A percentile compares a stretch with the other conserved stretches of the same genome.
Conservation (phyloP, 2,113 vertebrate genomes). For the Arvicanthis niloticus region DNA sequence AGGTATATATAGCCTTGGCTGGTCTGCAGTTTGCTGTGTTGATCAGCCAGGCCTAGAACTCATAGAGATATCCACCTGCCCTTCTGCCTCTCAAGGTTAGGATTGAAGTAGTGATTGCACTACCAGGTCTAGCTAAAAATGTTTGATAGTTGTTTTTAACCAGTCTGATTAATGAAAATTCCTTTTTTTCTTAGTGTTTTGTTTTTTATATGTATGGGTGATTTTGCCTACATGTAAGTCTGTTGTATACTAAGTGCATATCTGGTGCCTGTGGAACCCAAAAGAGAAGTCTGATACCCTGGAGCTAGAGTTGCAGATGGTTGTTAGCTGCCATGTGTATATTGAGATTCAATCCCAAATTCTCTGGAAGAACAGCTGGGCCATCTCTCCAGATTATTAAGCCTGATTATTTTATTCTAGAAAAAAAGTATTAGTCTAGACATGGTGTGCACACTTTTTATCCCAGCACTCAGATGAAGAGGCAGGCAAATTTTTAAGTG, state of each 20-base stretch:
- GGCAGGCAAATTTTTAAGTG: not conserved
- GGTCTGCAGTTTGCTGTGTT: not conserved
- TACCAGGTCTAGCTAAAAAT: not conserved
- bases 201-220: not conserved
- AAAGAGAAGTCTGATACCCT: not conserved
- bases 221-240: not conserved
- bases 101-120: not conserved
- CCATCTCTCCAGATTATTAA: not conserved
- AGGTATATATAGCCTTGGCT: not conserved
- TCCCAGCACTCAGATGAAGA: not conserved
- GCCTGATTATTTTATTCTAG: not conserved
- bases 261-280: not conserved
- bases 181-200: not conserved
- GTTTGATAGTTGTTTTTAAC: slow-evolving; percentile 15
- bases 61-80: not conserved
- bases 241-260: not conserved
- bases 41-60: not conserved
- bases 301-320: not conserved
- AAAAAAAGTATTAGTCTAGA: not conserved
- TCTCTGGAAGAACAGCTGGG: not conserved
- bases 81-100: not conserved
- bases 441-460: not conserved
- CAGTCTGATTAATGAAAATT: not conserved
- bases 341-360: not conserved
- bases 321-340: not conserved